phyloP scores from a whole-genome alignment of 2,113 vertebrate genomes.

The Trematomus loennbergii region DNA sequence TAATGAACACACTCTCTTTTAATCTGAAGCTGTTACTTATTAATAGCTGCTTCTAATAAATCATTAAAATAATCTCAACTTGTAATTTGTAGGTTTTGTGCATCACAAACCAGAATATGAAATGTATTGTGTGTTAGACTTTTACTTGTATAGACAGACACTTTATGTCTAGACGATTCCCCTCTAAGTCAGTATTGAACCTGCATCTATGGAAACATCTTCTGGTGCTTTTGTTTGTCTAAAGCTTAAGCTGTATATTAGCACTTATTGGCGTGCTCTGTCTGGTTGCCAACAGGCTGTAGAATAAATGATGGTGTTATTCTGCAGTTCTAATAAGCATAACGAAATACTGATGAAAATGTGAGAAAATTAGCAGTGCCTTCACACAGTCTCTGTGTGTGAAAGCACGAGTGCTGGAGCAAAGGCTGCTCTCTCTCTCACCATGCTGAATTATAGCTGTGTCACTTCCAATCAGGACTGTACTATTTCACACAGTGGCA shows the following conservation, averaged over 20 bases:
- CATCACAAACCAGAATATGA: not conserved
- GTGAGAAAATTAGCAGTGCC: conserved; percentile 31
- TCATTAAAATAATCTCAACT: not conserved
- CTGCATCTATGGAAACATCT: not conserved
- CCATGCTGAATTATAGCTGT: conserved; percentile 77
- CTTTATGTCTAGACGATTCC: not conserved
- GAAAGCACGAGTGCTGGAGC: not conserved
- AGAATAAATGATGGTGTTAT: conserved; percentile 18
- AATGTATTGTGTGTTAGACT: not conserved
- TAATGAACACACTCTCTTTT: not conserved
- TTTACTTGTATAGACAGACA: not conserved
- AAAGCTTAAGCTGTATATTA: conserved; percentile 8
- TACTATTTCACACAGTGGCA: conserved; percentile 75
- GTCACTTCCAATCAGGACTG: conserved; percentile 77
- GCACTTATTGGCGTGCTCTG: not conserved
- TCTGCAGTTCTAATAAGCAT: conserved; percentile 10
- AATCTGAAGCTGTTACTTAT: conserved; percentile 19
- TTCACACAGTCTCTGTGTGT: conserved; percentile 23
- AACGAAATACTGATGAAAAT: conserved; percentile 46
- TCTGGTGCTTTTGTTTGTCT: conserved; percentile 19
- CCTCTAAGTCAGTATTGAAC: not conserved
- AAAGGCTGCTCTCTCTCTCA: conserved; percentile 48
- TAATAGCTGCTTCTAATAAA: not conserved
- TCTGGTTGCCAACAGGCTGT: conserved; percentile 21
- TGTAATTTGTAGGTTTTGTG: not conserved